Evolutionary conservation across 1,140 invertebrate species (phyloP).

Genomic region (Eupeodes corollae): DNA sequence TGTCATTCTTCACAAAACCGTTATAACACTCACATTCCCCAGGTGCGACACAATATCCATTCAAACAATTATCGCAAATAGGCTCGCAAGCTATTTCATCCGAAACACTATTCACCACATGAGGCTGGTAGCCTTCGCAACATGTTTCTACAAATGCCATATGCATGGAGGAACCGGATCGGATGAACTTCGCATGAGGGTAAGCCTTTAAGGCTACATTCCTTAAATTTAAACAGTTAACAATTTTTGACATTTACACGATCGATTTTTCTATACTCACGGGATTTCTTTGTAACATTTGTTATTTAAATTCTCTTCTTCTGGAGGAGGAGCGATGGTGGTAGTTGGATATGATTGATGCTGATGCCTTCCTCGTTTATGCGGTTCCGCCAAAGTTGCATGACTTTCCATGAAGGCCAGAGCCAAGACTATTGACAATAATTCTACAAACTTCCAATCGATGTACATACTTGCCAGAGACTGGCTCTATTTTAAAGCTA

Average conservation of each 20-base stretch:
- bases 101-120: conserved; percentile 28
- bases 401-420: no score
- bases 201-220: not conserved
- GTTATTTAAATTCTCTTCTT: not conserved
- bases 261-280: not conserved
- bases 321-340: no score
- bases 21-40: conserved; percentile 44
- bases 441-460: no score
- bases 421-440: no score
- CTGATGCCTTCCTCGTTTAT: no score
- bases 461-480: no score
- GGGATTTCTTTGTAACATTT: not conserved
- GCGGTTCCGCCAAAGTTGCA: no score
- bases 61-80: conserved; percentile 43
- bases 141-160: conserved; percentile 32
- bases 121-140: conserved; percentile 46
- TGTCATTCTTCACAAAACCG: conserved; percentile 42
- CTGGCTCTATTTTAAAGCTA: no score
- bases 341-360: no score
- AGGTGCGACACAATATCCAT: conserved; percentile 45
- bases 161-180: not conserved
- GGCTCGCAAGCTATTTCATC: conserved; percentile 38
- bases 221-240: no score
- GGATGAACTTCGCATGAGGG: not conserved
- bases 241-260: no score